phyloP scores from a whole-genome alignment of 2,113 vertebrate species.

The Gnathochromis pfefferi region DNA sequence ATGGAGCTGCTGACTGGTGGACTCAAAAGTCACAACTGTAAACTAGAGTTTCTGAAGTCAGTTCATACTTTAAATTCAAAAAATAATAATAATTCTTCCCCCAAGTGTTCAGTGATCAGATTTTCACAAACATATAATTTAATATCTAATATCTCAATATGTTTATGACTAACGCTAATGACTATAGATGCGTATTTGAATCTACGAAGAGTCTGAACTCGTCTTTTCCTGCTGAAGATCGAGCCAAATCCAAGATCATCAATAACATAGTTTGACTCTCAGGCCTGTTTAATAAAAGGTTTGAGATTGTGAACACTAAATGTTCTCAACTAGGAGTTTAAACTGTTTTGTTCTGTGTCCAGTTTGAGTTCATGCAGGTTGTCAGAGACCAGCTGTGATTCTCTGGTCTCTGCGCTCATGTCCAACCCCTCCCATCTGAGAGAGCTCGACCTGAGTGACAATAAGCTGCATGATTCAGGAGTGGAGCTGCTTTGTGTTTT shows the following conservation, averaged over 20 bases:
- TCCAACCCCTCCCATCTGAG: neutral
- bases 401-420: neutral
- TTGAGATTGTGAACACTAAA: neutral
- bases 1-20: neutral
- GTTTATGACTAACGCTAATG: neutral
- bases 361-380: neutral
- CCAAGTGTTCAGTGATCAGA: rapidly evolving
- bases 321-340: neutral
- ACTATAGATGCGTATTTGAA: neutral
- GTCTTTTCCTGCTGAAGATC: neutral
- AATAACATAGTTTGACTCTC: neutral
- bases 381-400: neutral
- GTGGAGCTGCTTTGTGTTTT: rapidly evolving
- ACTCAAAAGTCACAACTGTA: neutral
- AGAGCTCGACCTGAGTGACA: neutral
- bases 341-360: neutral
- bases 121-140: neutral
- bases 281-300: neutral
- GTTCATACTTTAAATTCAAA: rapidly evolving
- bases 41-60: neutral
- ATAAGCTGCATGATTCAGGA: neutral
- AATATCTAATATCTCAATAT: rapidly evolving
- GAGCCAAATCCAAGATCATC: neutral
- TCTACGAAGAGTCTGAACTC: rapidly evolving
- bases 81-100: neutral